phyloP scores from a whole-genome alignment of 1,140 invertebrate species.

The Kradibia gibbosae region DNA sequence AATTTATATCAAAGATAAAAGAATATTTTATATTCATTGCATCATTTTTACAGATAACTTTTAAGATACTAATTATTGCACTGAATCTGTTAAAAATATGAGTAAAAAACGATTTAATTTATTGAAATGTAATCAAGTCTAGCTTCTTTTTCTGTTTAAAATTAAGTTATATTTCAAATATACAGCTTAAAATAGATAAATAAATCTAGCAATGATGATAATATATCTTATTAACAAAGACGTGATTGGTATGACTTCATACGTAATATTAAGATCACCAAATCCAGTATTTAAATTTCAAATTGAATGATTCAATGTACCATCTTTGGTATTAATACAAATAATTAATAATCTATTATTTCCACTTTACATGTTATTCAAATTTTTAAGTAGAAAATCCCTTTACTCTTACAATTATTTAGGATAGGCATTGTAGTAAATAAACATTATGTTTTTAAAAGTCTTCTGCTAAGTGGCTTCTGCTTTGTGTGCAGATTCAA shows the following conservation, averaged over 20 bases:
- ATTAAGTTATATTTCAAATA: conserved; percentile 40
- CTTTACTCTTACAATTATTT: conserved; percentile 22
- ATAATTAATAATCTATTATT: conserved; percentile 39
- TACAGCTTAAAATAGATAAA: conserved; percentile 48
- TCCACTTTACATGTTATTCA: conserved; percentile 12
- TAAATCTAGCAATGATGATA: conserved; percentile 41
- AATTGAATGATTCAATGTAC: conserved; percentile 42
- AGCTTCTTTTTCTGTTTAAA: conserved; percentile 21
- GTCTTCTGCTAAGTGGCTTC: conserved; percentile 71
- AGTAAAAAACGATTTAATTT: conserved; percentile 21
- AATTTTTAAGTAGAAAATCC: conserved; percentile 41
- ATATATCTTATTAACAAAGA: conserved; percentile 43
- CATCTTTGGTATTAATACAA: conserved; percentile 49
- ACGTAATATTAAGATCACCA: conserved; percentile 43
- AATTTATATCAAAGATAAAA: conserved; percentile 27
- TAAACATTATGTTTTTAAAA: conserved; percentile 21
- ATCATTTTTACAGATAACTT: conserved; percentile 22
- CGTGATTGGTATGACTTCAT: conserved; percentile 27
- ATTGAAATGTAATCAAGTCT: conserved; percentile 12
- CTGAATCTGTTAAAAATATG: conserved; percentile 44
- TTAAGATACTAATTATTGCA: conserved; percentile 4
- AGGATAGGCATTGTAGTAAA: conserved; percentile 42
- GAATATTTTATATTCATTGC: background rate
- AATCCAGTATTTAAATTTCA: conserved; percentile 37
- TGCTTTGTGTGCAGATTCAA: conserved; percentile 81